A percentile compares a stretch with the other conserved stretches of the same genome.
phyloP scores from a whole-genome alignment of 2,797 vertebrate genomes.

The Triplophysa yarkandensis region DNA sequence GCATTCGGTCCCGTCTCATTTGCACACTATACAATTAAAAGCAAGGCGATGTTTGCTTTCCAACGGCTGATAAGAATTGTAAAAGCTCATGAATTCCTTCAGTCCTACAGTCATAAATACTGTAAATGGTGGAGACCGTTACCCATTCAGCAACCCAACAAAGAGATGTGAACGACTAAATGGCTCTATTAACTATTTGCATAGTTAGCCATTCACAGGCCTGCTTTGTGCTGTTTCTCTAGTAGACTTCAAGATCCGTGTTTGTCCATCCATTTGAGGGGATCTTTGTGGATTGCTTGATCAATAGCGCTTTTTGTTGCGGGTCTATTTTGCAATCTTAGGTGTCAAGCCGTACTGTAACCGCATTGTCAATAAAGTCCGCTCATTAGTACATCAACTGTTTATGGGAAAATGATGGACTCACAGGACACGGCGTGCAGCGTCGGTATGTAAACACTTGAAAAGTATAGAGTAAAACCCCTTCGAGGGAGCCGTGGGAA shows the following conservation, averaged over 20 bases:
- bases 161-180: conserved; percentile 27
- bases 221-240: conserved; percentile 13
- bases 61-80: conserved; percentile 14
- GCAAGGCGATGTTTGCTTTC: conserved; percentile 21
- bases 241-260: conserved; percentile 43
- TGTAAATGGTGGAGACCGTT: conserved; percentile 18
- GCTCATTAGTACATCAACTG: conserved; percentile 26
- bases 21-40: conserved; percentile 32
- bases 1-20: conserved; percentile 6
- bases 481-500: conserved; percentile 42
- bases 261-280: conserved; percentile 10
- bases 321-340: neutral
- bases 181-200: conserved; percentile 38
- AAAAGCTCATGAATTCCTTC: conserved; percentile 31
- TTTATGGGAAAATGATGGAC: conserved; percentile 39
- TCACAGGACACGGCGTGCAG: conserved; percentile 23
- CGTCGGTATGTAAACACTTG: conserved; percentile 21
- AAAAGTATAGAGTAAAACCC: conserved; percentile 37
- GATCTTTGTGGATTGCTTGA: conserved; percentile 15
- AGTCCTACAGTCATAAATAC: conserved; percentile 17
- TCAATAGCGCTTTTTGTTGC: conserved; percentile 20
- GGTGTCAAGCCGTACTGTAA: conserved; percentile 8
- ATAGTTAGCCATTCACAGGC: conserved; percentile 29
- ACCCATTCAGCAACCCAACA: conserved; percentile 33
- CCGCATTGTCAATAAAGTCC: conserved; percentile 17